Conservation (phyloP, 2,888 invertebrate genomes). For the Ennomos fuscantarius region DNA sequence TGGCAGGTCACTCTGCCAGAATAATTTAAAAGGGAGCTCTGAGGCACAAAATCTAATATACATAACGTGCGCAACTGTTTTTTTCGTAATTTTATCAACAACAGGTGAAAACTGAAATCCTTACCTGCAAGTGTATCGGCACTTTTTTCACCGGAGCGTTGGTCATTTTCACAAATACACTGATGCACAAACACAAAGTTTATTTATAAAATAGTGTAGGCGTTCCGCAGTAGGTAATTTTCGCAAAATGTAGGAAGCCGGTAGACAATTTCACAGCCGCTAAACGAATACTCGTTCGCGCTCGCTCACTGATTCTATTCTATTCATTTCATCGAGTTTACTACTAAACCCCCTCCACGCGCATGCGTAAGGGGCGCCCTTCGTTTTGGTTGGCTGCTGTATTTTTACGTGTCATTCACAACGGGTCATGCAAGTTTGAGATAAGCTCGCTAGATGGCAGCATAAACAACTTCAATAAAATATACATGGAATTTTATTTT, state of each 20-base stretch:
- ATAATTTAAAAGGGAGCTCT: not conserved
- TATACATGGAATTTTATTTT: not conserved
- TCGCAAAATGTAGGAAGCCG: slow-evolving; percentile 46
- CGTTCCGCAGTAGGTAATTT: slow-evolving; percentile 59
- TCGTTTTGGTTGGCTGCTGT: slow-evolving; percentile 52
- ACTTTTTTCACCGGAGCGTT: slow-evolving; percentile 96
- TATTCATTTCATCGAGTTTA: slow-evolving; percentile 65
- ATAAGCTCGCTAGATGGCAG: slow-evolving; percentile 44
- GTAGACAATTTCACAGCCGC: slow-evolving; percentile 47
- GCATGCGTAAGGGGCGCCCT: slow-evolving; percentile 74
- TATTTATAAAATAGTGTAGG: slow-evolving; percentile 74
- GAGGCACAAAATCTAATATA: not conserved
- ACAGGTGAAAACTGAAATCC: slow-evolving; percentile 61
- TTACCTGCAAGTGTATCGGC: slow-evolving; percentile 96
- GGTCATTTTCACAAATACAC: slow-evolving; percentile 82
- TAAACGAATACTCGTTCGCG: slow-evolving; percentile 38
- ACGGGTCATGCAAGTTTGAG: slow-evolving; percentile 26
- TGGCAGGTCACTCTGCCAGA: slow-evolving; percentile 24
- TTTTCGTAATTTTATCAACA: slow-evolving; percentile 56
- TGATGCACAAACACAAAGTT: slow-evolving; percentile 68
- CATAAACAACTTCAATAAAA: not conserved
- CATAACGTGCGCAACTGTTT: slow-evolving; percentile 24
- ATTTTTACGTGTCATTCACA: slow-evolving; percentile 41
- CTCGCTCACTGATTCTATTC: slow-evolving; percentile 64
- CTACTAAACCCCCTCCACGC: slow-evolving; percentile 68